Conservation (phyloP, 2,888 invertebrate genomes). For the Nemapogon koenigi region DNA sequence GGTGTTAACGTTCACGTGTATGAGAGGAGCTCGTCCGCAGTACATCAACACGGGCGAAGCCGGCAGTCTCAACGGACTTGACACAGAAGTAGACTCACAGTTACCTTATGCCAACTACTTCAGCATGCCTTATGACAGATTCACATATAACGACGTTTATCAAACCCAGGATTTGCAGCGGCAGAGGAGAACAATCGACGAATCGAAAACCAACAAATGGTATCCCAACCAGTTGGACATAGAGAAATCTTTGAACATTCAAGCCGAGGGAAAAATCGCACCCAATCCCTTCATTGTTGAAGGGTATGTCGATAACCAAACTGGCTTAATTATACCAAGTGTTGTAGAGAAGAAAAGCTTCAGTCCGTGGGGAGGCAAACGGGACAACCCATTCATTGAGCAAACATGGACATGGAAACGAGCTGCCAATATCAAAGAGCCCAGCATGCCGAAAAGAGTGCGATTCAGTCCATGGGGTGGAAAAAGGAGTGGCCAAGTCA, state of each 20-base stretch:
- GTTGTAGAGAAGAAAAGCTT: conserved; percentile 39
- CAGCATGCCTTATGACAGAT: conserved; percentile 21
- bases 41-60: conserved; percentile 37
- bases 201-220: conserved; percentile 25
- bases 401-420: conserved; percentile 52
- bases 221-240: conserved; percentile 30
- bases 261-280: conserved; percentile 22
- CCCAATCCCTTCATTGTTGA: conserved; percentile 23
- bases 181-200: conserved; percentile 23
- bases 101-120: conserved; percentile 32
- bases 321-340: conserved; percentile 24
- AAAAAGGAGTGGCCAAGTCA: conserved; percentile 46
- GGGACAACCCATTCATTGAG: conserved; percentile 25
- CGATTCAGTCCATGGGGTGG: conserved; percentile 58
- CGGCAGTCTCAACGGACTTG: conserved; percentile 25
- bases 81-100: conserved; percentile 24
- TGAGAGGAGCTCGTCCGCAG: conserved; percentile 43
- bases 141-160: conserved; percentile 20
- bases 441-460: conserved; percentile 54
- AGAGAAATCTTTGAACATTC: conserved; percentile 29
- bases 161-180: conserved; percentile 20
- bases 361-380: conserved; percentile 55
- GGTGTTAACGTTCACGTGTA: conserved; percentile 39
- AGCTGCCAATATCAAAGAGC: conserved; percentile 33
- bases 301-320: conserved; percentile 19